Base-by-base conservation (phyloP, 2,797 vertebrate genomes). In the Esox masquinongy region DNA sequence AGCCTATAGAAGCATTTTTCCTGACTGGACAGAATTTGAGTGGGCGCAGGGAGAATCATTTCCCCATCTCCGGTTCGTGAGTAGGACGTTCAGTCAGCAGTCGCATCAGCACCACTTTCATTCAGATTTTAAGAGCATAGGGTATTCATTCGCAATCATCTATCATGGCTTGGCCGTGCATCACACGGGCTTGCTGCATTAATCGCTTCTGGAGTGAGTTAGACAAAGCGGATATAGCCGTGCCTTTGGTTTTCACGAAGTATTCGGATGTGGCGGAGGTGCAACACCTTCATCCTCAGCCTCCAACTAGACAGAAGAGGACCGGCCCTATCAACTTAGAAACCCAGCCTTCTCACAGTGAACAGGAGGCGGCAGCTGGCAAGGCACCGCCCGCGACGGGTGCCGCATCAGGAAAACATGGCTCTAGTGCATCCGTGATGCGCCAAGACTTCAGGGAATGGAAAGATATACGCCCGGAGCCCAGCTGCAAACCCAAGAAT, bases 121-220 rank as follows among this genome's bases (percentile, higher is more conserved):
- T 26, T 70, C 31, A 31, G 47, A 66, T 59, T 53, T 36, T 0
- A 15, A 15, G n/a, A 53, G 14, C 43, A 34, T 77, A 16, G 47
- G 0, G 43, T 31, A 14, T 39, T 59, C 17, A 31, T 43, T 78
- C 36, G 36, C 70, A 81, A 79, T 67, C 68, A 61, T 51, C 80
- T 14, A 80, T n/a, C 79, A 99, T 99, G 98, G 98, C 98, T 72
- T 99, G 98, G 98, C 97, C 98, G 81, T 99, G 97, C 92, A 97
- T 99, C 77, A 99, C 96, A 84, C 95, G 97, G 85, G 98, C 97
- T 26, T 99, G 98, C 95, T 99, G 98, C 95, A 97, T 99, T 84
- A 98, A 97, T 80, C 97, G 98, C 53, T 98, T 97, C 83, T 99
- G 98, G 98, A 97, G 93, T 89, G 97, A 99, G 90, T 89, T 99